A percentile compares a stretch with the other conserved stretches of the same genome.
phyloP scores from a whole-genome alignment of 2,888 invertebrate species.

The Acanthoscelides obtectus region DNA sequence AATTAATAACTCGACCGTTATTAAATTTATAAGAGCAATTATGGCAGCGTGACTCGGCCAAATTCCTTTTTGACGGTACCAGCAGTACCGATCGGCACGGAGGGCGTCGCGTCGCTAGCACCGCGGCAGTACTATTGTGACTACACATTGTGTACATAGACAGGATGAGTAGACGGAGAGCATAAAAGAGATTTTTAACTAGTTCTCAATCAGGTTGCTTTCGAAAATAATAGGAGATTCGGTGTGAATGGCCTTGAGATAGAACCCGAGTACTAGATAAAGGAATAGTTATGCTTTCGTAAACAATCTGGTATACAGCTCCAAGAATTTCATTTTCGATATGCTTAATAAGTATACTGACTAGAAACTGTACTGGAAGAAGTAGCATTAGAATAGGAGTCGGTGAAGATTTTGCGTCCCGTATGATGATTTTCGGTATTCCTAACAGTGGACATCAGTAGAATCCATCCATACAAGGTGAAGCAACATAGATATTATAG shows the following conservation, averaged over 20 bases:
- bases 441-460: too few species aligned
- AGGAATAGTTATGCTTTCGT: not conserved
- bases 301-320: not conserved
- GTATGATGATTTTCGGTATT: too few species aligned
- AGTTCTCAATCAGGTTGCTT: not conserved
- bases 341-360: too few species aligned
- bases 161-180: not conserved
- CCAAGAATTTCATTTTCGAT: too few species aligned
- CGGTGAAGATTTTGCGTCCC: too few species aligned
- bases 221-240: not conserved
- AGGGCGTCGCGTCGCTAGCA: not conserved
- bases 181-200: not conserved
- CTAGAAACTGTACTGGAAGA: too few species aligned
- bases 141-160: not conserved
- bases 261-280: not conserved
- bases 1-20: slow-evolving; percentile 13
- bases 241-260: not conserved
- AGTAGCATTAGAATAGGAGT: too few species aligned
- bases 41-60: slow-evolving; percentile 9
- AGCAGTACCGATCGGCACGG: not conserved
- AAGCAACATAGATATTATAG: too few species aligned
- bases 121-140: not conserved
- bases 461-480: too few species aligned
- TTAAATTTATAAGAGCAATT: slow-evolving; percentile 18
- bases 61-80: slow-evolving; percentile 1